Evolutionary conservation across 2,797 vertebrate species (phyloP), one percentile per base, ranked within the genome.

Genomic region (Arrhamphus sclerolepis): DNA sequence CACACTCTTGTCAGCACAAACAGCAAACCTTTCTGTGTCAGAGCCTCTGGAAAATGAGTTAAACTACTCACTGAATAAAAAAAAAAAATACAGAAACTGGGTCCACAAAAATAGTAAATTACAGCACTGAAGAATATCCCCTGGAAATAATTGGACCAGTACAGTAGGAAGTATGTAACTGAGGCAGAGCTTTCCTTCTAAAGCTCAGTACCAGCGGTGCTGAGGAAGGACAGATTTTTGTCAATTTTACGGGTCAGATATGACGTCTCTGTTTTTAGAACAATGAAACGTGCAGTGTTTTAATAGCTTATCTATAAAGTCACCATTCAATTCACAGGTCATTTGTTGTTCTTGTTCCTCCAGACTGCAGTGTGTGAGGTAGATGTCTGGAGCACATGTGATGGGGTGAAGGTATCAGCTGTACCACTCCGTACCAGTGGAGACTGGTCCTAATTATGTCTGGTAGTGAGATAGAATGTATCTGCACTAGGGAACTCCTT

Each of bases 361-460:
- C 34, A 38, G 34, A 38, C 14, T 21, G 1, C 59, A 46, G 59
- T 54, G 59, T 53, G 70, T 1, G 60, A 75, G 66, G 59, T 81
- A 28, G 62, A 77, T 80, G 76, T 77, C 84, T 88, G 82, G 82
- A 66, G 71, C 71, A 55, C 73, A 77, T 62, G 71, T 78, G 76
- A 57, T 74, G 62, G 16, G 55, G 55, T 49, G 40, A 66, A 59
- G 52, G 52, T 68, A 75, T 66, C 72, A 75, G 71, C 18, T 31
- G 80, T 89, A 86, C 87, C 89, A 75, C 66, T 72, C 81, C 64
- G 85, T 88, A 75, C 82, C 60, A 47, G 72, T 20, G 57, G 58
- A 82, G 66, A 78, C 76, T 75, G 72, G 67, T 56, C 62, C 52
- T 75, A 70, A 68, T 82, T 75, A 79, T 78, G 76, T 80, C 77